Evolutionary conservation across 1,140 invertebrate genomes (phyloP).

Genomic region (Dreissena rostriformis): DNA sequence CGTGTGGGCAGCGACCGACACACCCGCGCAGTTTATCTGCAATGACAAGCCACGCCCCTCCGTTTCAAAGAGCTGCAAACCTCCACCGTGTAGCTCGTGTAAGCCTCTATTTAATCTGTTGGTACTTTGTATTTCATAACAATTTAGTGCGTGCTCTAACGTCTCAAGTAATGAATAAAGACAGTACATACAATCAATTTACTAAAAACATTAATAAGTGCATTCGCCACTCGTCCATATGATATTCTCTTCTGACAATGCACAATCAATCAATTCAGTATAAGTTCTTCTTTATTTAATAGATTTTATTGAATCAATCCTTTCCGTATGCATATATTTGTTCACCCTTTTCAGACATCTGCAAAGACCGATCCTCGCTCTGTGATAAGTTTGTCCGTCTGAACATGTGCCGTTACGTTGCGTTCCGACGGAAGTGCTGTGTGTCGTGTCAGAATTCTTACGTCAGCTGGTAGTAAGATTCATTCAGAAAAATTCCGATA

Average conservation of each 20-base stretch:
- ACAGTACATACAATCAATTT: no score
- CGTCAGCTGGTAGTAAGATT: background rate
- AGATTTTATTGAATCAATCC: no score
- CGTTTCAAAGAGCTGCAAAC: constrained; percentile 56
- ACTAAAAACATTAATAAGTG: no score
- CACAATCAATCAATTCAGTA: no score
- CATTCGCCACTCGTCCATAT: no score
- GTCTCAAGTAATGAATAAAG: no score
- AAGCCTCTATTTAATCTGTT: constrained; percentile 4
- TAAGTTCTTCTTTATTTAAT: no score
- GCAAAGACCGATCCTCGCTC: constrained; percentile 61
- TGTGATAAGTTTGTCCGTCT: constrained; percentile 62
- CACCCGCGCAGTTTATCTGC: constrained; percentile 59
- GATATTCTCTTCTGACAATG: no score
- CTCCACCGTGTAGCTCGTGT: constrained; percentile 39
- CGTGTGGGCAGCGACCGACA: constrained; percentile 58
- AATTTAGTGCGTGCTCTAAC: background rate
- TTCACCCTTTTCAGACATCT: constrained; percentile 49
- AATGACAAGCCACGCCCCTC: constrained; percentile 51
- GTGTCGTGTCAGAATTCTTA: constrained; percentile 46
- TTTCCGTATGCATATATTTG: no score
- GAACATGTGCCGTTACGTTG: constrained; percentile 65
- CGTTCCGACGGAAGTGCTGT: constrained; percentile 64
- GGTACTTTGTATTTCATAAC: background rate
- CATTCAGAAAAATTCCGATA: no score